Evolutionary conservation across 1,140 invertebrate species (phyloP), one percentile per base, ranked within the genome.

Genomic region (Battus philenor): DNA sequence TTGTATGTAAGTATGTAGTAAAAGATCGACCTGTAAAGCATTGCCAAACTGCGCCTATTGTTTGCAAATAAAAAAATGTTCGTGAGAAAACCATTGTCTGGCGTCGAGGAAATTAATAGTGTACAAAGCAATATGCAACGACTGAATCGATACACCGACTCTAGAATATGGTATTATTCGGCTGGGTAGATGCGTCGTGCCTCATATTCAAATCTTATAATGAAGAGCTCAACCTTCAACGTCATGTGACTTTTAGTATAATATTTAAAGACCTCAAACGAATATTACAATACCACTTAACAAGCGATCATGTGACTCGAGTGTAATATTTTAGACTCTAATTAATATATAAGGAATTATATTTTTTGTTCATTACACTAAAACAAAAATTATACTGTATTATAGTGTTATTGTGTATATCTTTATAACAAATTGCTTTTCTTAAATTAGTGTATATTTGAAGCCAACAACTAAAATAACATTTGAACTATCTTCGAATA

Each of bases 31-130:
- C 34, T 32, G 4, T 50, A 47, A 66, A 66, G 54, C 55, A 68
- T 72, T 73, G 57, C 63, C 47, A 55, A 67, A 65, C 46, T 39
- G 48, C 13, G 12, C 11, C 50, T 41, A 57, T 60, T 68, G 60
- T 61, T 16, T 44, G 24, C 8, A 24, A 22, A 30, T 45, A 54
- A 62, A 58, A 63, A 63, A 56, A 15, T 31, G 27, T 47, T 44
- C 54, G 62, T 65, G 63, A 45, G 63, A 69, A 68, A 57, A 18
- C n/a, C 30, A 60, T 62, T 67, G 68, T 68, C 1, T 30, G 29
- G 44, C 49, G 22, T 52, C 41, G 48, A 50, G 33, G 57, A 59
- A 59, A 58, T 41, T 47, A 33, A 29, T 50, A 11, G 34, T 5
- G 11, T 4, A 4, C 29, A 30, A 45, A 59, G 65, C 63, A 64